phyloP scores from a whole-genome alignment of 2,888 invertebrate species.

The Sialis lutaria region DNA sequence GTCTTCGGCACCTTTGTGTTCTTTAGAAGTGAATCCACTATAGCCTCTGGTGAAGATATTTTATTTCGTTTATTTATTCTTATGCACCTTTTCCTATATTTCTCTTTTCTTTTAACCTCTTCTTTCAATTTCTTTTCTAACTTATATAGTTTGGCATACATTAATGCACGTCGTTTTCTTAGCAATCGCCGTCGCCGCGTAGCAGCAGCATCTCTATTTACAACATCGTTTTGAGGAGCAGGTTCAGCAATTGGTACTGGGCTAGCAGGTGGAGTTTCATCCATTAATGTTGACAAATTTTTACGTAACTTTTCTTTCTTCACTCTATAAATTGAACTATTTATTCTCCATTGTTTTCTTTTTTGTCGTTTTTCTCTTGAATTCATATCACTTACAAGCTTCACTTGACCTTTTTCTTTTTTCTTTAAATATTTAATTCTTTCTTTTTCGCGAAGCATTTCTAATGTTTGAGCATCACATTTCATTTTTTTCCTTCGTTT shows the following conservation, averaged over 20 bases:
- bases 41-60: too few relatives aligned
- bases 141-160: slow-evolving; percentile 10
- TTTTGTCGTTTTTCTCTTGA: slow-evolving; percentile 5
- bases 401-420: slow-evolving; percentile 6
- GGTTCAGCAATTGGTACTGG: not conserved
- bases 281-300: not conserved
- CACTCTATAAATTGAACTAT: not conserved
- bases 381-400: slow-evolving; percentile 5
- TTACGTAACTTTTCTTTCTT: not conserved
- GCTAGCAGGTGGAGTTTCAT: not conserved
- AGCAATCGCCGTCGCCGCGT: slow-evolving; percentile 9
- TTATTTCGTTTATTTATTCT: slow-evolving; percentile 7
- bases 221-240: not conserved
- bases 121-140: slow-evolving; percentile 8
- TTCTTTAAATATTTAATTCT: slow-evolving; percentile 2
- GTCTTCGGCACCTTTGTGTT: too few relatives aligned
- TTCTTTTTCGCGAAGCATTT: too few relatives aligned
- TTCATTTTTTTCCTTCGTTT: slow-evolving; percentile 4
- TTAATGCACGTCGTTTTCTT: slow-evolving; percentile 6
- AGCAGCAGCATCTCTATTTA: slow-evolving; percentile 5
- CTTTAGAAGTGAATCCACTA: not conserved
- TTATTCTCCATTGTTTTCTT: slow-evolving; percentile 6
- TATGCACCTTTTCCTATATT: slow-evolving; percentile 10
- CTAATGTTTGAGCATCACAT: slow-evolving; percentile 1
- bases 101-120: slow-evolving; percentile 9